Percentiles rank a stretch among this genome's conserved stretches.
phyloP scores from a whole-genome alignment of 2,888 invertebrate genomes.

The Osmoderma eremita region DNA sequence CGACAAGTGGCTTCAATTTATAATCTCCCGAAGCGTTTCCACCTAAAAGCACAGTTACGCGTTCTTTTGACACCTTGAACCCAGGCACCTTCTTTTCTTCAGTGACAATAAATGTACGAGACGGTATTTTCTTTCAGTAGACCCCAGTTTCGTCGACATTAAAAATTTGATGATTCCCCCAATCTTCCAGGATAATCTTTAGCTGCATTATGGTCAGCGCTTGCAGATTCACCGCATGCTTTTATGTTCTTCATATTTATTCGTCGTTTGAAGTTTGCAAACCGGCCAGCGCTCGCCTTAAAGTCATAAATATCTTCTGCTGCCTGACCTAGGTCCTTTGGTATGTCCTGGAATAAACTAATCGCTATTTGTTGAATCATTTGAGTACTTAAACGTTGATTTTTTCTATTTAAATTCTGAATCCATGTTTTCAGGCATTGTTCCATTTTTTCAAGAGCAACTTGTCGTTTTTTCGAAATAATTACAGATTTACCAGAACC shows the following conservation, averaged over 20 bases:
- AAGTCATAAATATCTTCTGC: conserved; percentile 1
- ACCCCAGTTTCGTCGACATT: background rate
- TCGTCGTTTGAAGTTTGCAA: background rate
- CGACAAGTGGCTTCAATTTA: no score
- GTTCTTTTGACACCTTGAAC: no score
- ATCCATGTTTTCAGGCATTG: no score
- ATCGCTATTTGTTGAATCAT: background rate
- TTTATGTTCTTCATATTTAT: background rate
- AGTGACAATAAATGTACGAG: conserved; percentile 1
- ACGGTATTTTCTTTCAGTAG: background rate
- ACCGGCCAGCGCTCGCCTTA: conserved; percentile 2
- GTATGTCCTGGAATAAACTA: background rate
- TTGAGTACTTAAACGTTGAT: conserved; percentile 5
- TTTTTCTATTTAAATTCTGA: conserved; percentile 4
- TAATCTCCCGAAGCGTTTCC: no score
- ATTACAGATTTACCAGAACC: no score
- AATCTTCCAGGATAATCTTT: no score
- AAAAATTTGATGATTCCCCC: background rate
- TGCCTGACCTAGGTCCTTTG: background rate
- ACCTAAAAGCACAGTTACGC: no score
- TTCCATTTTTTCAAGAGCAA: no score
- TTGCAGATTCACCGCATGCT: no score
- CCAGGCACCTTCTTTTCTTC: background rate
- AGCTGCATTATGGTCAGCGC: no score
- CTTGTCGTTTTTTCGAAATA: no score